phyloP scores from a whole-genome alignment of 2,113 vertebrate genomes.

The Cariama cristata region DNA sequence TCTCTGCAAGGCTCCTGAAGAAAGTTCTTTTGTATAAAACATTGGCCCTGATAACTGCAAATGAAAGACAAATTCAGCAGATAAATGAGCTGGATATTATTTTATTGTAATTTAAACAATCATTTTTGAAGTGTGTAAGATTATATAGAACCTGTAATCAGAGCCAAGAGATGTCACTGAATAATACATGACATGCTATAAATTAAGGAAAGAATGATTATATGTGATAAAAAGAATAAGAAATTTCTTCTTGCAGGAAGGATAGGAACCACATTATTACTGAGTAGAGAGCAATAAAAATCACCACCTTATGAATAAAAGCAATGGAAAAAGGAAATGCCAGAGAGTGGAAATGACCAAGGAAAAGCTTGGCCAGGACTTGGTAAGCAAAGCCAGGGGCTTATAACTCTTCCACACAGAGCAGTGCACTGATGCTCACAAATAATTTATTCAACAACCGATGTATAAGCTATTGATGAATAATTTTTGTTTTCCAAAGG shows the following conservation, averaged over 20 bases:
- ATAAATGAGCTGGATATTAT: constrained; percentile 70
- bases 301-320: constrained; percentile 71
- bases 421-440: background rate
- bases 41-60: constrained; percentile 32
- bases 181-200: constrained; percentile 72
- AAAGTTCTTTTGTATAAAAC: constrained; percentile 54
- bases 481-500: background rate
- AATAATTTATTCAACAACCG: constrained; percentile 12
- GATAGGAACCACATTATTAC: constrained; percentile 64
- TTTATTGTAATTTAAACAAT: constrained; percentile 76
- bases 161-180: constrained; percentile 71
- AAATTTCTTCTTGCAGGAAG: constrained; percentile 65
- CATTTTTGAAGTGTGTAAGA: constrained; percentile 64
- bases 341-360: constrained; percentile 10
- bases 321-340: constrained; percentile 38
- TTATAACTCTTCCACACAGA: constrained; percentile 24
- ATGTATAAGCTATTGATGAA: constrained; percentile 16
- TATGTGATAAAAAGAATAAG: constrained; percentile 72
- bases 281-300: constrained; percentile 63
- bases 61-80: constrained; percentile 64
- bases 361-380: constrained; percentile 28
- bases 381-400: constrained; percentile 38
- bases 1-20: constrained; percentile 19
- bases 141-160: constrained; percentile 72
- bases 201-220: constrained; percentile 71